phyloP scores from a whole-genome alignment of 2,888 invertebrate species.

The Seladonia tumulorum region DNA sequence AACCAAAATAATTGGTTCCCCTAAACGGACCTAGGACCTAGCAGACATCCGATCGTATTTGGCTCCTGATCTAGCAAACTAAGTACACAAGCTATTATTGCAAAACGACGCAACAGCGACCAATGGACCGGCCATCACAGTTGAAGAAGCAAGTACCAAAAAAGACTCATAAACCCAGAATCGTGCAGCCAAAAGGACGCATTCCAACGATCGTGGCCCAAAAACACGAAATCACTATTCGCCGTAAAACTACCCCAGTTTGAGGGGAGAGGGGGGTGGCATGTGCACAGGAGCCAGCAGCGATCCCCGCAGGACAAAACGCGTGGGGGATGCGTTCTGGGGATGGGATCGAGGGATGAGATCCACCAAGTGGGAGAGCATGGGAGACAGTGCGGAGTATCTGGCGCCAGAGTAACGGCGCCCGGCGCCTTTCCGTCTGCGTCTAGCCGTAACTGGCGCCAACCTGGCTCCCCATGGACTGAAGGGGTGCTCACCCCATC shows the following conservation, averaged over 20 bases:
- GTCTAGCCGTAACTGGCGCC: constrained; percentile 77
- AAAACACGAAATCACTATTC: constrained; percentile 4
- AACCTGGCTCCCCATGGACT: constrained; percentile 69
- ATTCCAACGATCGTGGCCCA: not conserved
- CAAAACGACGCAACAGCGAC: not conserved
- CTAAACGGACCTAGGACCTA: too few relatives aligned
- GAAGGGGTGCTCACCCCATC: constrained; percentile 20
- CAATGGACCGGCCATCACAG: not conserved
- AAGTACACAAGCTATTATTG: too few relatives aligned
- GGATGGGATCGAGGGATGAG: not conserved
- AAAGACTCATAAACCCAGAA: not conserved
- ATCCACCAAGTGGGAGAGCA: constrained; percentile 29
- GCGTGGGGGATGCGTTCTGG: constrained; percentile 23
- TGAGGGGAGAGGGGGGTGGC: not conserved
- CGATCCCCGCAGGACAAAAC: constrained; percentile 22
- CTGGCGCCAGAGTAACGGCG: constrained; percentile 76
- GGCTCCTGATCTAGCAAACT: too few relatives aligned
- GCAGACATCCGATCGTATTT: too few relatives aligned
- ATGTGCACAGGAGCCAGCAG: constrained; percentile 6
- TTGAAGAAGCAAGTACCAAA: not conserved
- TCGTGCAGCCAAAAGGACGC: not conserved
- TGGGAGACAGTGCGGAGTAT: constrained; percentile 54
- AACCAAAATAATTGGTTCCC: too few relatives aligned
- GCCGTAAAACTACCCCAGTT: not conserved
- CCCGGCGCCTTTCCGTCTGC: constrained; percentile 76